These are phyloP conservation scores for Acipenser transmontanus DNA, from an alignment of 2,797 vertebrate genomes.

Conservation along the genomic window DNA sequence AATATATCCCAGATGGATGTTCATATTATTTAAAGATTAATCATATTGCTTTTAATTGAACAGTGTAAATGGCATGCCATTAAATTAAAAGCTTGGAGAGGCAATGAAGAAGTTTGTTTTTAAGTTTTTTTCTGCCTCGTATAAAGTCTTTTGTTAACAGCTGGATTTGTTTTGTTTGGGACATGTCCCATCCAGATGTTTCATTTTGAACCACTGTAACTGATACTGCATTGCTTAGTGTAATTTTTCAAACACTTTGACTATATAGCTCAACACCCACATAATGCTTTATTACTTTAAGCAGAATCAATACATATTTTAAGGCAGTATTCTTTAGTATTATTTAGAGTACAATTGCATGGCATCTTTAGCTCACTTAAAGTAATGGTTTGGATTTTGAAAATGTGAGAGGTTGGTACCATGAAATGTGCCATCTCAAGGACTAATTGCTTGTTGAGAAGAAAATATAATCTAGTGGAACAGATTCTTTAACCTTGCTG, in stretches of 20 bases:
- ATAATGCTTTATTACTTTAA: constrained; percentile 52
- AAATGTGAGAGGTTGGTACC: constrained; percentile 45
- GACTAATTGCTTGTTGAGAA: constrained; percentile 29
- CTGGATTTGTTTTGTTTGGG: constrained; percentile 62
- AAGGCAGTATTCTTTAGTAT: constrained; percentile 46
- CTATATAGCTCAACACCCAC: constrained; percentile 52
- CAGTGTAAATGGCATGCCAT: constrained; percentile 5
- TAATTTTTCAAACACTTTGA: constrained; percentile 55
- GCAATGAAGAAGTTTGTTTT: constrained; percentile 15
- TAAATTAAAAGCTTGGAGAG: background rate
- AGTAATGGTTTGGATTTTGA: constrained; percentile 41
- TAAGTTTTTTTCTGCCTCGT: constrained; percentile 44
- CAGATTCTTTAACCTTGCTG: background rate
- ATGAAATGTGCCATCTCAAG: constrained; percentile 28
- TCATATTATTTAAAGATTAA: constrained; percentile 1
- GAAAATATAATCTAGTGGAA: constrained; percentile 7
- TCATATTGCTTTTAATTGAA: constrained; percentile 11
- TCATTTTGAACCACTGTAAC: constrained; percentile 66
- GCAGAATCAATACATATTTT: constrained; percentile 56
- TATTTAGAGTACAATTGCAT: constrained; percentile 34
- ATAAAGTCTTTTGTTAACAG: constrained; percentile 42
- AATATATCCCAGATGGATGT: background rate
- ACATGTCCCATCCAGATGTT: constrained; percentile 66
- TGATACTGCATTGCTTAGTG: constrained; percentile 57
- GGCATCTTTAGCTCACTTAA: constrained; percentile 41